Evolutionary conservation across 2,888 invertebrate species (phyloP), one percentile per base, ranked within the genome.

Genomic region (Tricholauxania praeusta): DNA sequence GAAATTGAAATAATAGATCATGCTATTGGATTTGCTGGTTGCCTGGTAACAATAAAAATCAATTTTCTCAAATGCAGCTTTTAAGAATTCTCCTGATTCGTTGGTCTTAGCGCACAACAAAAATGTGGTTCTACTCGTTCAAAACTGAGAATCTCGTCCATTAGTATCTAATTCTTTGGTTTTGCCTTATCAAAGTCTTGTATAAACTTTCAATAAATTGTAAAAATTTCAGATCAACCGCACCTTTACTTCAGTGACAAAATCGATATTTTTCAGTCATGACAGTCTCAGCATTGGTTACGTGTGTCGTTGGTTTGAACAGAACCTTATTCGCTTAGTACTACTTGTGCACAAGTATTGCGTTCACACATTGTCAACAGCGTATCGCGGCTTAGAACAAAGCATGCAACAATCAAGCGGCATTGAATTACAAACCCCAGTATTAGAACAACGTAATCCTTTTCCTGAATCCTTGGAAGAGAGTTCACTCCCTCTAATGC

Each of bases 191-290:
- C 39, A 39, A 39, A 39, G 39, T 4, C 4, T 28, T 28, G 28
- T 57, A 57, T 12, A 59, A 15, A 47, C 22, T 32, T 64, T 28
- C 14, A 6, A 17, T 22, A 17, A 17, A 64, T 59, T 7, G 28
- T 47, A 12, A 55, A 63, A 53, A 55, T 55, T 59, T 60, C 87
- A 91, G 87, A 92, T 93, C 75, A 91, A 92, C 82, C 91, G 91
- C 78, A 94, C 94, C 1, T 87, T 95, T 67, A 88, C 91, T 64
- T 90, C 94, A 2, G 93, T 95, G 51, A 91, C 93, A 67, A 91
- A 91, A 79, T 93, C 95, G 19, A 95, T 95, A 84, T 96, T 95
- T 88, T 94, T 95, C 85, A 91, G 92, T 47, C 94, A 94, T 85
- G 91, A 91, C 74, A 89, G 89, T 64, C 90, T 96, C 78, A 94